Evolutionary conservation across 2,797 vertebrate species (phyloP), one percentile per base, ranked within the genome.

Genomic region (Limnodromus scolopaceus): DNA sequence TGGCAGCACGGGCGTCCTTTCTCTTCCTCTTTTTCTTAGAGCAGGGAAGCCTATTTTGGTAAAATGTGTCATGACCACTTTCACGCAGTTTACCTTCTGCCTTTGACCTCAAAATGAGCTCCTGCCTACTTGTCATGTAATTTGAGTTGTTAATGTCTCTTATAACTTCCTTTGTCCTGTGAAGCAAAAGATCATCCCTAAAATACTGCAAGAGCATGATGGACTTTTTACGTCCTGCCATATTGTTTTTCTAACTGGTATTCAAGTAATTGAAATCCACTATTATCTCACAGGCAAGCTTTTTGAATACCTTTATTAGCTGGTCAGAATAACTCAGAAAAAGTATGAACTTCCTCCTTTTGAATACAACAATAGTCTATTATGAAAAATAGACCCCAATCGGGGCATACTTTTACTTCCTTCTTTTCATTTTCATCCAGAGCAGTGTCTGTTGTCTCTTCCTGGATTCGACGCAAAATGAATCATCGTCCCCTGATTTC

Each of bases 41-140:
- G 66, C 18, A 63, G 48, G 63, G 80, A 91, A 92, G 46, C 63
- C 39, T 89, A 1, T 84, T 95, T 96, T 93, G 36, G 69, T 90
- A 48, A 92, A 90, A 75, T 36, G 39, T 79, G 51, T 86, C 80
- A 76, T 76, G 17, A 93, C 88, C 77, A 66, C 84, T 95, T 96
- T 95, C 90, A 72, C 55, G 60, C 65, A 16, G 54, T 90, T 88
- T 93, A 72, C 46, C 28, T 91, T 92, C 80, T 69, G 38, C 76
- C 36, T 86, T 78, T 91, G 68, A 87, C 84, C 66, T 75, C n/a
- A 66, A 63, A 82, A 38, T 55, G 20, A 84, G 15, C 18, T 93
- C 22, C 36, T 92, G 43, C 79, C 30, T 71, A 18, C 13, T 72
- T 27, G 6, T 84, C 41, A 65, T 23, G 57, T 25, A 81, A 11